These are phyloP conservation scores for Protodeltote pygarga DNA, from an alignment of 2,888 invertebrate species.

Conservation along the genomic window DNA sequence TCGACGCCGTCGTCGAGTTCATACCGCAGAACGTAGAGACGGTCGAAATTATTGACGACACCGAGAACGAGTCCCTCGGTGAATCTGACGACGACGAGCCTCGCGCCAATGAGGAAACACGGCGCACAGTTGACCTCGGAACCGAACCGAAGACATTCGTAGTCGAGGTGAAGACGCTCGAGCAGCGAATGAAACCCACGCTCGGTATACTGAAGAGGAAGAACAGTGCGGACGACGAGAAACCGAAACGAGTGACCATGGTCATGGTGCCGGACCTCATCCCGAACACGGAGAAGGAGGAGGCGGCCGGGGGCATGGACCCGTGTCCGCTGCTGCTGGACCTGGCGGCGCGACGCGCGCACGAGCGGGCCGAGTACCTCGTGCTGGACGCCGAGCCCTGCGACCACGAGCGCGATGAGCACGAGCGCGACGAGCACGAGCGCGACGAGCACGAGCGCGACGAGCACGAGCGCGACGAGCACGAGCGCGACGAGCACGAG, in stretches of 20 bases:
- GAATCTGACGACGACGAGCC: constrained; percentile 47
- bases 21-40: constrained; percentile 85
- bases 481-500: constrained; percentile 59
- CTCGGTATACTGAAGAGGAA: constrained; percentile 70
- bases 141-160: constrained; percentile 76
- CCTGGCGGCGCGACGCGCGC: constrained; percentile 47
- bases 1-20: constrained; percentile 84
- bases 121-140: constrained; percentile 61
- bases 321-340: constrained; percentile 55
- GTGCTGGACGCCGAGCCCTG: constrained; percentile 51
- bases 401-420: too few species aligned
- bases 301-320: constrained; percentile 41
- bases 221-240: constrained; percentile 53
- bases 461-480: constrained; percentile 59
- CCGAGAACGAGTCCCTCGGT: constrained; percentile 70
- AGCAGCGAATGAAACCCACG: constrained; percentile 75
- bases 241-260: constrained; percentile 52
- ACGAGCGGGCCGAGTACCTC: constrained; percentile 66
- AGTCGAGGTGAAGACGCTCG: constrained; percentile 71
- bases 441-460: constrained; percentile 68
- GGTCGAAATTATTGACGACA: constrained; percentile 85
- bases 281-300: constrained; percentile 48
- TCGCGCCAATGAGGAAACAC: constrained; percentile 25
- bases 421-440: constrained; percentile 67
- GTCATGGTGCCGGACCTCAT: constrained; percentile 63